Base-by-base conservation (phyloP, 2,113 vertebrate species). In the Planiliza haematocheilus region DNA sequence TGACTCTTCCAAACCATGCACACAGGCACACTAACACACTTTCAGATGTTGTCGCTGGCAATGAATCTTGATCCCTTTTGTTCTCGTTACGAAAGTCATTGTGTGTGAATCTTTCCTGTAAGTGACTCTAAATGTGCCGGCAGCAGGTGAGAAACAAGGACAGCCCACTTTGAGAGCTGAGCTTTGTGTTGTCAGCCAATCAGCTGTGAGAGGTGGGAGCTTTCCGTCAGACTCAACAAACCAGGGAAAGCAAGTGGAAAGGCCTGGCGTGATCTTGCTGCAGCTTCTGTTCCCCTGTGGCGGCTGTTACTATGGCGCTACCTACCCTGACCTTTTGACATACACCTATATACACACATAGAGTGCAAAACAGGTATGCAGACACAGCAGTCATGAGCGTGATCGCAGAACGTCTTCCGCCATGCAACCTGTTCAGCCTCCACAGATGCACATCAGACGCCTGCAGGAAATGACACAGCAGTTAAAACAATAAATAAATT, bases 371-470 rank as follows among this genome's bases (percentile, higher is more conserved):
- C 48, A 62, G 59, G 76, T 68, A 80, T 70, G 70, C 20, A 48
- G 49, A 59, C 39, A 48, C n/a, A 24, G n/a, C 13, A 0, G n/a
- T 64, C 78, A 49, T 10, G 45, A 12, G 36, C 8, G 16, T 9
- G 4, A 41, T 61, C 45, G 59, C 11, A 30, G 1, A 0, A 1
- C 11, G 34, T 57, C 9, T n/a, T 38, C 24, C 49, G 48, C 4
- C 16, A 18, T 10, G 0, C 38, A 62, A 71, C 72, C 70, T 51
- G 42, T 77, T 66, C 55, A 61, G 37, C 83, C 77, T 52, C 66
- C 71, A 72, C 45, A 45, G 87, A 87, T 80, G 73, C 1, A 57
- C 36, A 82, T 89, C 81, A 69, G 14, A 6, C 62, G 18, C 37
- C 10, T 8, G 7, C 18, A 16, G 38, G 5, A 12, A 52, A 30